Base-by-base conservation (phyloP, 1,140 invertebrate species). In the Hylaeus volcanicus region DNA sequence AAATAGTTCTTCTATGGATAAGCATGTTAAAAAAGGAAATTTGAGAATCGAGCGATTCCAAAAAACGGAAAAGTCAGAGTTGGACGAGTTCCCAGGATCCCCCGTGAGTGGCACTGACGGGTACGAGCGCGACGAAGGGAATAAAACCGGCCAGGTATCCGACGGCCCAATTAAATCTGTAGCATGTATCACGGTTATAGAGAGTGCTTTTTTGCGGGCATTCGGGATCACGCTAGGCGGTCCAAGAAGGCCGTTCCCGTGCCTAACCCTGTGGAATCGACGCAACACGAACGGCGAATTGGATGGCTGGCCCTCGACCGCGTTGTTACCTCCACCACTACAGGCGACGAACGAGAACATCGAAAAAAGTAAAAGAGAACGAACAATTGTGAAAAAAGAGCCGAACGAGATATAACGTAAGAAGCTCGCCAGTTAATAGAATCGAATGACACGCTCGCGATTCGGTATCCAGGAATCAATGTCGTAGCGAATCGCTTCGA, bases 141-240 rank as follows among this genome's bases (percentile, higher is more conserved):
- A 84, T 76, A 76, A 76, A 43, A 66, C 68, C 58, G 78, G 15
- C 43, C 78, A 75, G 64, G 15, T 79, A 84, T 86, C 39, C 56
- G 55, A 43, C 60, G 66, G 74, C 45, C 82, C 82, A 81, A 87
- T 87, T 87, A 87, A 87, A 87, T 86, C 70, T 75, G 73, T 81
- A 81, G 78, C 81, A 81, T 75, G 81, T 81, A 83, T 72, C 74
- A 64, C 56, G 75, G 51, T 74, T 86, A 86, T 86, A 82, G 41
- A 48, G 51, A 73, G 70, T n/a, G 73, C 41, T 83, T 86, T 86
- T 86, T 86, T 79, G 76, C 66, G 72, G 60, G 45, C 61, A 55
- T 58, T 56, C 68, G 63, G 76, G 61, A 85, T 68, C 84, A 58
- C 69, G 70, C 63, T 82, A 74, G 71, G 74, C 71, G 58, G 73